phyloP scores from a whole-genome alignment of 2,113 vertebrate species.

The Mystacornis crossleyi region DNA sequence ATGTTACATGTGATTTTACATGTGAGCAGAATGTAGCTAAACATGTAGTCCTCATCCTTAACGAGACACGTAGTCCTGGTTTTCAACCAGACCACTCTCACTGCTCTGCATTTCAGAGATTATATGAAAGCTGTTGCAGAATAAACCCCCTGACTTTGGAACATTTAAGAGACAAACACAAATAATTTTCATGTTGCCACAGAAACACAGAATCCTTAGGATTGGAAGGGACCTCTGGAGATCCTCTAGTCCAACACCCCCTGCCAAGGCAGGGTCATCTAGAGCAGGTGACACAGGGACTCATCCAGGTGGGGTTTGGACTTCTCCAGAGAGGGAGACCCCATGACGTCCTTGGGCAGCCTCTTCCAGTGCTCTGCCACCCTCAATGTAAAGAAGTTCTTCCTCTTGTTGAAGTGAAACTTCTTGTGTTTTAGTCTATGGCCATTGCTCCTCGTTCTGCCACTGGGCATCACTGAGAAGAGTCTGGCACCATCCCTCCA shows the following conservation, averaged over 20 bases:
- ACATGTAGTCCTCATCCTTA: not conserved
- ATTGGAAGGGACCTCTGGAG: not conserved
- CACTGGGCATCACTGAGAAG: too few relatives aligned
- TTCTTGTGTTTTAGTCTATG: not conserved
- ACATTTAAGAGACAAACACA: not conserved
- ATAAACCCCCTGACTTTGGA: not conserved
- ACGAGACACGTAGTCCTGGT: too few relatives aligned
- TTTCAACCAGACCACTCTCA: not conserved
- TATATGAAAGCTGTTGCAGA: not conserved
- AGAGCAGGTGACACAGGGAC: not conserved
- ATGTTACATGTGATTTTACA: not conserved
- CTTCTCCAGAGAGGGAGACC: not conserved
- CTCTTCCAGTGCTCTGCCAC: not conserved
- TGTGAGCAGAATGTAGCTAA: not conserved
- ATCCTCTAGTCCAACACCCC: not conserved
- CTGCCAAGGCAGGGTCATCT: not conserved
- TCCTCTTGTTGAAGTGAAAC: not conserved
- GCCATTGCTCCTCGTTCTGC: not conserved
- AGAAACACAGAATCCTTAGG: not conserved
- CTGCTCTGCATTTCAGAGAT: not conserved
- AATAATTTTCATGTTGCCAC: not conserved
- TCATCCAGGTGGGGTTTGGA: not conserved
- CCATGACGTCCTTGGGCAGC: not conserved
- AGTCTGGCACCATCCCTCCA: not conserved
- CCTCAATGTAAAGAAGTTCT: not conserved